A percentile compares a stretch with the other conserved stretches of the same genome.
Conservation (phyloP, 2,113 vertebrate genomes). For the Oreochromis aureus region DNA sequence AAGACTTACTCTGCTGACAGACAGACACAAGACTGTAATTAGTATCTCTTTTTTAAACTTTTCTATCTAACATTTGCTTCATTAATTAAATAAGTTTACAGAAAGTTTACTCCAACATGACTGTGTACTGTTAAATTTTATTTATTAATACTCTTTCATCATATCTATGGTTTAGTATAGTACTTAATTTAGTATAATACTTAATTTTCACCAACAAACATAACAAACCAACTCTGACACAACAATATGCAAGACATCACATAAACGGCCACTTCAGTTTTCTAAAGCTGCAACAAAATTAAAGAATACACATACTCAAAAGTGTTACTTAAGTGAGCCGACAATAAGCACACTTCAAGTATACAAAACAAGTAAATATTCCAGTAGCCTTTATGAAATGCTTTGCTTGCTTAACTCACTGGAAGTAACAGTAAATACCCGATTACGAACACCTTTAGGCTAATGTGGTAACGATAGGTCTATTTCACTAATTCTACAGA, state of each 20-base stretch:
- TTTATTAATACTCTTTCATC: not conserved
- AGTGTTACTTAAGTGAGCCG: not conserved
- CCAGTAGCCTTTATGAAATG: not conserved
- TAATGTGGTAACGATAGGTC: not conserved
- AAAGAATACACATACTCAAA: not conserved
- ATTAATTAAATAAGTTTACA: no score
- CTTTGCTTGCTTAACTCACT: not conserved
- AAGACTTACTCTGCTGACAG: no score
- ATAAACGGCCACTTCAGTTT: not conserved
- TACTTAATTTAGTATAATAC: not conserved
- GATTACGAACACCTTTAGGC: not conserved
- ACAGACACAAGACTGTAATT: not conserved
- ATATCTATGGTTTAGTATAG: not conserved
- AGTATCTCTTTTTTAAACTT: not conserved
- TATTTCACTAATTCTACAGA: not conserved
- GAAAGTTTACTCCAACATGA: not conserved
- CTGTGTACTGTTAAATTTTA: rapidly evolving
- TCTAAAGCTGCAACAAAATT: not conserved
- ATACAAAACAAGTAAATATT: not conserved
- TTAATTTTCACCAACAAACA: not conserved
- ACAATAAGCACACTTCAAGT: not conserved
- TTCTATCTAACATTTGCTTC: no score
- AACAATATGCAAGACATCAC: not conserved
- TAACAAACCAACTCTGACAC: not conserved
- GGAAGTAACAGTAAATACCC: not conserved